These are phyloP conservation scores for Hipposideros larvatus DNA, from an alignment of 2,797 vertebrate species.

Conservation along the genomic window DNA sequence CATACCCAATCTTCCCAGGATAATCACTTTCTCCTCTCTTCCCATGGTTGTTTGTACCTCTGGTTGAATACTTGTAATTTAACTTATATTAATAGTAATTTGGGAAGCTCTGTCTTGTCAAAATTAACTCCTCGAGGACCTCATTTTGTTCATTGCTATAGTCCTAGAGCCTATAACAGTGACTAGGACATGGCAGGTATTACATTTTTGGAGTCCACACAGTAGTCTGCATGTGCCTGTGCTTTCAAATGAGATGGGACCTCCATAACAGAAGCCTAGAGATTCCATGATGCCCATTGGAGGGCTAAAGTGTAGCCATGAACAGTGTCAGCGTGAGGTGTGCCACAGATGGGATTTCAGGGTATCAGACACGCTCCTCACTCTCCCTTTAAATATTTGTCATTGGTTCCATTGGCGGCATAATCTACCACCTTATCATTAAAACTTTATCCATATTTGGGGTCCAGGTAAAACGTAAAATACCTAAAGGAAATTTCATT, in stretches of 20 bases:
- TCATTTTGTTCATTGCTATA: background rate
- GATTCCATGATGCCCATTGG: background rate
- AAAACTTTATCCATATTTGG: background rate
- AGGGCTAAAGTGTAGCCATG: background rate
- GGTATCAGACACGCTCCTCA: background rate
- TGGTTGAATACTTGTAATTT: background rate
- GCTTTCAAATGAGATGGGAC: background rate
- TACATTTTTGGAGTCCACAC: background rate
- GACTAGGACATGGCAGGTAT: background rate
- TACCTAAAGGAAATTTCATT: background rate
- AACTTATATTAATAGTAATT: background rate
- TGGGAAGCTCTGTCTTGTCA: background rate
- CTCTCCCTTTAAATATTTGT: background rate
- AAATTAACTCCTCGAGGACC: slow-evolving; percentile 7
- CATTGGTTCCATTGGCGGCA: background rate
- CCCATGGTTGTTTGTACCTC: background rate
- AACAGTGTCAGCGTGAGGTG: background rate
- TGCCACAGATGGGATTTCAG: background rate
- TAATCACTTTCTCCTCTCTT: background rate
- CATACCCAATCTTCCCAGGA: background rate
- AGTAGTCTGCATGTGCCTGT: background rate
- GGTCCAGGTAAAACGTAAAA: background rate
- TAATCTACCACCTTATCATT: background rate
- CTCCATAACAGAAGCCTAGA: background rate
- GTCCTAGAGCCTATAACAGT: background rate